A percentile compares a stretch with the other conserved stretches of the same genome.
Conservation (phyloP, 2,888 invertebrate genomes). For the Euplexia lucipara region DNA sequence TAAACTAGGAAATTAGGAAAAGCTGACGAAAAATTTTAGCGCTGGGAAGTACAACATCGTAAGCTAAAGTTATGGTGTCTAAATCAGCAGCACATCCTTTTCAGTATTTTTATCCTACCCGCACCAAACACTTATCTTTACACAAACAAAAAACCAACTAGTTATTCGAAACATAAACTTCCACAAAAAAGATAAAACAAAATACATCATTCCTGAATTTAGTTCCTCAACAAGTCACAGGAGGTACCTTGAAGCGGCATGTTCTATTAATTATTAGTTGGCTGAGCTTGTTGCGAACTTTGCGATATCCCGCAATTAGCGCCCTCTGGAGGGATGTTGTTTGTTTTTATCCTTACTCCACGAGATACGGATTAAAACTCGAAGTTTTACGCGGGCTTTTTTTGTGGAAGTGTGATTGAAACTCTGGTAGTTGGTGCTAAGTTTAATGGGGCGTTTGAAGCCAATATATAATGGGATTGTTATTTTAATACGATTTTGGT, state of each 20-base stretch:
- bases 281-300: slow-evolving; percentile 56
- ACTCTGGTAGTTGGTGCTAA: not conserved
- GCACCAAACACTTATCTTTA: not conserved
- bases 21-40: no score
- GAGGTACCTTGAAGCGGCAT: slow-evolving; percentile 55
- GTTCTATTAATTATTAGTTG: slow-evolving; percentile 66
- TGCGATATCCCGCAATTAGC: slow-evolving; percentile 58
- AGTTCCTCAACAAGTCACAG: slow-evolving; percentile 45
- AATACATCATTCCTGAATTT: slow-evolving; percentile 42
- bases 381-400: slow-evolving; percentile 12
- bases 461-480: not conserved
- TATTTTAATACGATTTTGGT: not conserved
- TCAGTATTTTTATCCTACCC: no score
- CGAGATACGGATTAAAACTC: slow-evolving; percentile 16
- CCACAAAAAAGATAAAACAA: slow-evolving; percentile 23
- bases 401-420: slow-evolving; percentile 3
- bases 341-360: slow-evolving; percentile 51
- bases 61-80: no score
- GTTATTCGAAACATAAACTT: not conserved
- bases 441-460: not conserved
- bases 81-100: no score
- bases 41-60: no score
- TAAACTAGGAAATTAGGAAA: no score
- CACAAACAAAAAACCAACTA: slow-evolving; percentile 14
- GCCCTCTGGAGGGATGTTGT: slow-evolving; percentile 47